Conservation (phyloP, 2,113 vertebrate genomes). For the Tyrannus savana region DNA sequence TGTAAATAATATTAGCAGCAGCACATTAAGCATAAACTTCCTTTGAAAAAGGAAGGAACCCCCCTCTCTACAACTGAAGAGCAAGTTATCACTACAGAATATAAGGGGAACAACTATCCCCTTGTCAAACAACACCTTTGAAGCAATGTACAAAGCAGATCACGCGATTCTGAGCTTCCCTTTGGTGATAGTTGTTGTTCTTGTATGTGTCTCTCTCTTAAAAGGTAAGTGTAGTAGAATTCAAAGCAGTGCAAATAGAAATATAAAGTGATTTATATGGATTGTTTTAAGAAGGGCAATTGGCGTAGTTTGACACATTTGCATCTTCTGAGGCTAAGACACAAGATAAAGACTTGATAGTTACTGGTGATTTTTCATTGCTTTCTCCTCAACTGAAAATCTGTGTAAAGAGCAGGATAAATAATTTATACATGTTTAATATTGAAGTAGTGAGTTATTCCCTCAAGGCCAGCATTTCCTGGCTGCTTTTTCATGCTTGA, state of each 20-base stretch:
- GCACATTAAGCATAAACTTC: not conserved
- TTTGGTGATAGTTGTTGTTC: not conserved
- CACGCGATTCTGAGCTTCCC: not conserved
- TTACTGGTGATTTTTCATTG: not conserved
- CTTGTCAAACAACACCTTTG: not conserved
- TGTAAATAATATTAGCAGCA: not conserved
- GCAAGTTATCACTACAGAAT: not conserved
- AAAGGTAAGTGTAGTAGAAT: not conserved
- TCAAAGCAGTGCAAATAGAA: not conserved
- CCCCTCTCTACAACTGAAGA: not conserved
- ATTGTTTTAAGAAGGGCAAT: not conserved
- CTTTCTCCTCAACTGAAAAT: conserved; percentile 18
- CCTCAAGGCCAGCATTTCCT: conserved; percentile 63
- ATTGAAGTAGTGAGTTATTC: conserved; percentile 65
- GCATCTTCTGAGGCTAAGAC: not conserved
- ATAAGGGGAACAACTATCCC: not conserved
- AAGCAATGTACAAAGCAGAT: not conserved
- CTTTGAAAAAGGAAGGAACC: not conserved
- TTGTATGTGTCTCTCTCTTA: not conserved
- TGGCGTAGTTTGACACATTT: not conserved
- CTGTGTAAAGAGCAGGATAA: conserved; percentile 53
- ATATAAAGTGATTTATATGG: not conserved
- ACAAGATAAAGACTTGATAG: not conserved
- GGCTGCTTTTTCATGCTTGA: conserved; percentile 42
- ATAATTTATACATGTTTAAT: conserved; percentile 76